Conservation (phyloP, 2,113 vertebrate genomes). For the Terrapene triunguis region DNA sequence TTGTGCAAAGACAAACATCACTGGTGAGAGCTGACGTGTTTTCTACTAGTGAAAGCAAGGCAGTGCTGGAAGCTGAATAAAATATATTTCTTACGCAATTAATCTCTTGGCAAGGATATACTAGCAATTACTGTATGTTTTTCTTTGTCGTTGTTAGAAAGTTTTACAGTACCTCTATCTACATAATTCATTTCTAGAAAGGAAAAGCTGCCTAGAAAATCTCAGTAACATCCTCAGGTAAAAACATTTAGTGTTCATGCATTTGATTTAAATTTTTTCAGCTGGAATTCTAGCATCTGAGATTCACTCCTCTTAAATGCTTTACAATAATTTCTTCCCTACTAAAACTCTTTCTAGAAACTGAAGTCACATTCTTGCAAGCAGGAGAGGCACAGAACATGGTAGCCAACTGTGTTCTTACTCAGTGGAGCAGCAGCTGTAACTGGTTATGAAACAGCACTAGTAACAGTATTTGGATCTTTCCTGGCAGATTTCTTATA, state of each 20-base stretch:
- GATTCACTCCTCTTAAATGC: slow-evolving; percentile 50
- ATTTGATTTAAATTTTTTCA: slow-evolving; percentile 58
- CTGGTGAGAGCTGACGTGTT: slow-evolving; percentile 72
- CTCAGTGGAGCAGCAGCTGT: slow-evolving; percentile 75
- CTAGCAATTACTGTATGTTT: slow-evolving; percentile 55
- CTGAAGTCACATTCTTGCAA: slow-evolving; percentile 14
- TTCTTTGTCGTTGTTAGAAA: slow-evolving; percentile 52
- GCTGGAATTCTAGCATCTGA: slow-evolving; percentile 14
- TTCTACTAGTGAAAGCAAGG: slow-evolving; percentile 65
- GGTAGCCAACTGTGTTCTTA: not conserved
- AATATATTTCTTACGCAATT: slow-evolving; percentile 63
- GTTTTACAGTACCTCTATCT: slow-evolving; percentile 50
- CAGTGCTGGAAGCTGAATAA: slow-evolving; percentile 49
- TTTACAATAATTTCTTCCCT: slow-evolving; percentile 3
- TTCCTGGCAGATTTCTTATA: slow-evolving; percentile 76
- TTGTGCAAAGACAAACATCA: slow-evolving; percentile 71
- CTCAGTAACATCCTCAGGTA: not conserved
- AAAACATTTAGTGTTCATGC: slow-evolving; percentile 29
- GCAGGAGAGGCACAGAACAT: not conserved
- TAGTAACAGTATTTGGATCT: slow-evolving; percentile 60
- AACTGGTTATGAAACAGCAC: slow-evolving; percentile 66
- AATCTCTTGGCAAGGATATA: slow-evolving; percentile 62
- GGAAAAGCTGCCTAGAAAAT: slow-evolving; percentile 15
- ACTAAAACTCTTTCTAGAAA: slow-evolving; percentile 5
- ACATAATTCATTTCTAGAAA: slow-evolving; percentile 9